These are phyloP conservation scores for Rhagoletis zephyria DNA, from an alignment of 1,140 invertebrate species.

Conservation along the genomic window DNA sequence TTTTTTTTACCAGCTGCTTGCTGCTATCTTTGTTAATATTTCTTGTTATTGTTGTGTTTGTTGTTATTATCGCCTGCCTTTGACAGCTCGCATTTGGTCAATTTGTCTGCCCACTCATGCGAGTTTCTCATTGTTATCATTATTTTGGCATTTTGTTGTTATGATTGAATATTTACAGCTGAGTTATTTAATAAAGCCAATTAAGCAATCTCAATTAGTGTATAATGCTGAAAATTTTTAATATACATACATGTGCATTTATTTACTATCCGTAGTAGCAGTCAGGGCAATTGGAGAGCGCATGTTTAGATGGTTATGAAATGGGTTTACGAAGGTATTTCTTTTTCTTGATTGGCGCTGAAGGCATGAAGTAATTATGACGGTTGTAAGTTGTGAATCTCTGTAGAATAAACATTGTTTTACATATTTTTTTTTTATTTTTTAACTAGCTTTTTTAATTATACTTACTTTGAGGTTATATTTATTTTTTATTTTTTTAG, in stretches of 20 bases:
- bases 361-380: too few species aligned
- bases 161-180: conserved; percentile 32
- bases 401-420: too few species aligned
- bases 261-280: background rate
- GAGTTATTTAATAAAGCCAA: conserved; percentile 52
- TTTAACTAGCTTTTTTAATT: too few species aligned
- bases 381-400: too few species aligned
- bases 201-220: conserved; percentile 42
- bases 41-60: background rate
- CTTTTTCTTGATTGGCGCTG: too few species aligned
- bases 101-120: conserved; percentile 36
- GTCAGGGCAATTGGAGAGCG: too few species aligned
- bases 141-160: conserved; percentile 30
- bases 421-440: too few species aligned
- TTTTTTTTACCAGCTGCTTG: background rate
- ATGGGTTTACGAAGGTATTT: too few species aligned
- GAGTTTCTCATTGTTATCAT: conserved; percentile 21
- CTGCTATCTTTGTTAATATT: background rate
- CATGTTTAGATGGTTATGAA: too few species aligned
- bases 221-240: conserved; percentile 23
- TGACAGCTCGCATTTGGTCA: conserved; percentile 36
- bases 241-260: background rate
- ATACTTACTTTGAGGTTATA: too few species aligned
- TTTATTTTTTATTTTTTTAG: too few species aligned
- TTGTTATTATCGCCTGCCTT: background rate